Conservation (phyloP, 2,888 invertebrate species). For the Eupithecia vulgata region DNA sequence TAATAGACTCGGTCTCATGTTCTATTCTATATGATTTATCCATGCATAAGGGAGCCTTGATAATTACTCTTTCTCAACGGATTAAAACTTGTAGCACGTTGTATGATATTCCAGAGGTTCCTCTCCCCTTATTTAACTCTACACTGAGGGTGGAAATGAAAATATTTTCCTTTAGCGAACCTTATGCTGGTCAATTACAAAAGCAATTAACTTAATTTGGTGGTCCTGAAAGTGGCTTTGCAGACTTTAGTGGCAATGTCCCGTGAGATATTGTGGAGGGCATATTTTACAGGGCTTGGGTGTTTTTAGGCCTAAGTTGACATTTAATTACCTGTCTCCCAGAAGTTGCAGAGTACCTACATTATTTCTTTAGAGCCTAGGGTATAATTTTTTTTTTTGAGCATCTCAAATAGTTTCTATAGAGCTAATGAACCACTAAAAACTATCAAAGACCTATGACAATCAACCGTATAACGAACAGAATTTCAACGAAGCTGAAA, state of each 20-base stretch:
- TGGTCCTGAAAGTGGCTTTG: slow-evolving; percentile 61
- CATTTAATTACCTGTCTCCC: not conserved
- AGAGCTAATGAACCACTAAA: too few relatives aligned
- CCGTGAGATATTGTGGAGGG: slow-evolving; percentile 56
- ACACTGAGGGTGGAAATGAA: slow-evolving; percentile 52
- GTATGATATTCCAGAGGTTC: not conserved
- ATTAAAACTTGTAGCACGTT: not conserved
- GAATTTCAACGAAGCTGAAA: too few relatives aligned
- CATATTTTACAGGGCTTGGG: slow-evolving; percentile 41
- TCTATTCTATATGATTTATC: not conserved
- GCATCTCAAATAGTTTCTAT: too few relatives aligned
- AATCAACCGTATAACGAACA: too few relatives aligned
- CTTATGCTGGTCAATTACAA: slow-evolving; percentile 70
- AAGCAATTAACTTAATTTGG: slow-evolving; percentile 78
- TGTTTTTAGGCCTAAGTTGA: slow-evolving; percentile 27
- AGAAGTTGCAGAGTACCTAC: too few relatives aligned
- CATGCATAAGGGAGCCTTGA: not conserved
- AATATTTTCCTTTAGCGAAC: slow-evolving; percentile 75
- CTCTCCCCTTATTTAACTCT: not conserved
- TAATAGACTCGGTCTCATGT: not conserved
- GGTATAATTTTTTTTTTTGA: too few relatives aligned
- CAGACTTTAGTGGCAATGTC: slow-evolving; percentile 63
- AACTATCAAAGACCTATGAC: too few relatives aligned
- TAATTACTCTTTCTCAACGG: not conserved
- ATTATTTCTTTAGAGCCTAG: too few relatives aligned